phyloP scores from a whole-genome alignment of 2,797 vertebrate genomes.

The Numenius phaeopus region DNA sequence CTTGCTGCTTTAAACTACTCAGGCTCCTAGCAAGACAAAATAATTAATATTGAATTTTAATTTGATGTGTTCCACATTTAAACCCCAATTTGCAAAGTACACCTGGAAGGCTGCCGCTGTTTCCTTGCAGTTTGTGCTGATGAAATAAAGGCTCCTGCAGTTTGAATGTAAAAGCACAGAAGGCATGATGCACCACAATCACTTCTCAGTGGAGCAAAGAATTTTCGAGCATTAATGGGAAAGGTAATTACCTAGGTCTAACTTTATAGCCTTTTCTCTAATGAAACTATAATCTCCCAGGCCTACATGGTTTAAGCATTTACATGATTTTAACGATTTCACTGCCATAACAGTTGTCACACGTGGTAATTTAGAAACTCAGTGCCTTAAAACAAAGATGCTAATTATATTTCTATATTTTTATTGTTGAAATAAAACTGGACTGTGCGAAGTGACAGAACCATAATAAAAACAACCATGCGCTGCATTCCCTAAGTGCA shows the following conservation, averaged over 20 bases:
- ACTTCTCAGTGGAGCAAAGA: constrained; percentile 87
- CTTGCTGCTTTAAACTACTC: constrained; percentile 88
- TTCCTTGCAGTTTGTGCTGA: constrained; percentile 88
- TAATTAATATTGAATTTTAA: constrained; percentile 98
- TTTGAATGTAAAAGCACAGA: constrained; percentile 82
- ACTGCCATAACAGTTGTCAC: constrained; percentile 79
- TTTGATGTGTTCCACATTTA: constrained; percentile 95
- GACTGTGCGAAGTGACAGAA: constrained; percentile 32
- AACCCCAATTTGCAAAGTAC: constrained; percentile 94
- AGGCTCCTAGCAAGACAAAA: constrained; percentile 92
- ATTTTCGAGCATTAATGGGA: constrained; percentile 87
- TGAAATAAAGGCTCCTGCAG: constrained; percentile 91
- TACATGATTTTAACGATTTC: constrained; percentile 87
- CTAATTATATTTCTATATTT: constrained; percentile 78
- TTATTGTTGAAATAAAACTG: constrained; percentile 70
- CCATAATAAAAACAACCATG: constrained; percentile 55
- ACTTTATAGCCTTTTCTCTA: constrained; percentile 89
- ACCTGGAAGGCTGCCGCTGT: constrained; percentile 92
- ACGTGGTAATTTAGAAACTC: constrained; percentile 73
- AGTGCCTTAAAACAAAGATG: constrained; percentile 73
- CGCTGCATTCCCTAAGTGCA: not conserved
- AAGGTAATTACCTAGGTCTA: constrained; percentile 88
- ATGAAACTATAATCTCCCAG: constrained; percentile 89
- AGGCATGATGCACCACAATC: constrained; percentile 81
- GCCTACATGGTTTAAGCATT: constrained; percentile 84